Base-by-base conservation (phyloP, 2,888 invertebrate genomes). In the Agrotis exclamationis region DNA sequence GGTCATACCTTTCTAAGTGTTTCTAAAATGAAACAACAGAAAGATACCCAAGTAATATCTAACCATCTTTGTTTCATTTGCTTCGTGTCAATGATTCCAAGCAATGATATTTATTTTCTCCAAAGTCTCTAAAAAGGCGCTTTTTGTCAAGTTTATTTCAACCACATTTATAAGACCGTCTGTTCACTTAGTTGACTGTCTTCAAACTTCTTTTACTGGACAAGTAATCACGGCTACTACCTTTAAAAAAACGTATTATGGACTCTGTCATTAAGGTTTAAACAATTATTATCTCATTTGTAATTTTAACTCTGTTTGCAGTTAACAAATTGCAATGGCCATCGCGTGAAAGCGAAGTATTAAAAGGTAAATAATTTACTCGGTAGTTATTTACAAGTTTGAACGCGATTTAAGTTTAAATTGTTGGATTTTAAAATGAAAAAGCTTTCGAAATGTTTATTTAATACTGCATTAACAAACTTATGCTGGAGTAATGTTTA, bases 271-370 rank as follows among this genome's bases (percentile, higher is more conserved):
- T 69, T 51, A 76, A 69, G 44, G 53, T 48, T 53, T 33, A 63
- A 77, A 48, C 62, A 63, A 70, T 77, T 63, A 76, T 33, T 53
- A 45, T 58, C 20, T 33, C 48, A 45, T 77, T 58, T 13, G 48
- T 48, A 70, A n/a, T 69, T 70, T 50, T 44, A n/a, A 50, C 24
- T 45, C 20, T 58, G 4, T 58, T 44, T 28, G 56, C 20, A 16
- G 11, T 6, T 48, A 14, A 75, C 14, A 57, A 22, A 67, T 60
- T 45, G 4, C 5, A 24, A 50, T 56, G 16, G 22, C 16, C 39
- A 44, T 62, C 57, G 28, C 48, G 28, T 70, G 63, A 70, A 70
- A 58, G 20, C 13, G 13, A 24, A 24, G 22, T 50, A 20, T 58
- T 58, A 39, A 60, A 45, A 64, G 24, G 58, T 65, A 44, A 64